Evolutionary conservation across 2,113 vertebrate genomes (phyloP).

Genomic region (Vidua macroura): DNA sequence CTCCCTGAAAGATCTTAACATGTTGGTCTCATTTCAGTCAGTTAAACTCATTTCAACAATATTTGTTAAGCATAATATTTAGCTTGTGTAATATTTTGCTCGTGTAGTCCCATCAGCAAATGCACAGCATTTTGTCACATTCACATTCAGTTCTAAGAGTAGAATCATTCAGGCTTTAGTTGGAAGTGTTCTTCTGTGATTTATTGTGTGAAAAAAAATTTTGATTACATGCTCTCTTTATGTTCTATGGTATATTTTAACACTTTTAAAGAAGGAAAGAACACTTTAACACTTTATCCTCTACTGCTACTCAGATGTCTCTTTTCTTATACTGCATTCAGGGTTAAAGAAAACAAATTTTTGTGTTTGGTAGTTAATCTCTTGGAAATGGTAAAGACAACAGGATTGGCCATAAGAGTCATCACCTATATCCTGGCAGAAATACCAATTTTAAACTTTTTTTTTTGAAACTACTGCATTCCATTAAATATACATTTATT

Average conservation of each 20-base stretch:
- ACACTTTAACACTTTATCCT: neutral
- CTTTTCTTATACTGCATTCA: neutral
- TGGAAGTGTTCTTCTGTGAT: neutral
- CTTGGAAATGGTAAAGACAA: neutral
- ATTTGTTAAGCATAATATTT: neutral
- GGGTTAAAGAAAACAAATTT: neutral
- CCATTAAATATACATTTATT: neutral
- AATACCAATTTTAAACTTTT: rapidly evolving
- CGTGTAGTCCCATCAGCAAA: neutral
- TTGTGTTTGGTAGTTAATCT: neutral
- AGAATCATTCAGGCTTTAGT: neutral
- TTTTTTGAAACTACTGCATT: neutral
- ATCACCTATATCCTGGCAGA: neutral
- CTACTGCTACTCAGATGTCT: neutral
- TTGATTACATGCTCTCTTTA: neutral
- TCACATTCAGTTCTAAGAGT: neutral
- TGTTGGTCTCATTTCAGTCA: neutral
- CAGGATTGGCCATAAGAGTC: too few species aligned
- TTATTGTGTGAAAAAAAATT: neutral
- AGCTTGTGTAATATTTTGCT: neutral
- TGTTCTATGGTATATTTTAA: neutral
- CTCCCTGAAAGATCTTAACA: neutral
- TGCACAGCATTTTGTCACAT: rapidly evolving
- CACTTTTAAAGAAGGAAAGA: neutral
- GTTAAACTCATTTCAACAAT: neutral